These are phyloP conservation scores for Dicyrtomina minuta DNA, from an alignment of 2,888 invertebrate genomes.

Conservation along the genomic window DNA sequence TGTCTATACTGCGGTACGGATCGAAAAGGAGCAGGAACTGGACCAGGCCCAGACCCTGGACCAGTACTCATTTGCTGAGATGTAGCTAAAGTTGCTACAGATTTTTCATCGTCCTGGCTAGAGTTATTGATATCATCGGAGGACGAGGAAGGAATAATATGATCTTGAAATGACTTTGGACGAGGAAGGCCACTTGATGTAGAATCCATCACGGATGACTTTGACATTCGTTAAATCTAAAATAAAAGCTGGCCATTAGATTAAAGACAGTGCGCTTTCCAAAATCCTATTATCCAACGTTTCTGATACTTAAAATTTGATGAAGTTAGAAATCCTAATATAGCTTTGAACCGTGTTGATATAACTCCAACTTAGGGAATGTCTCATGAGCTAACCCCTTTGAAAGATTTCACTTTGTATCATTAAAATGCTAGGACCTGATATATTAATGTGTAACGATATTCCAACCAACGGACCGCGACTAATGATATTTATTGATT, in stretches of 20 bases:
- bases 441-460: too few species aligned
- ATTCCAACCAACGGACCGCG: too few species aligned
- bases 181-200: constrained; percentile 48
- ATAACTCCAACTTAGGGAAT: too few species aligned
- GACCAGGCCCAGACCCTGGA: constrained; percentile 34
- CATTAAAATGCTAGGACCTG: too few species aligned
- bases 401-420: too few species aligned
- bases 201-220: constrained; percentile 48
- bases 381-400: too few species aligned
- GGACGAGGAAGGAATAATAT: constrained; percentile 9
- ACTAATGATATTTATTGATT: too few species aligned
- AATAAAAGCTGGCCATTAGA: neutral
- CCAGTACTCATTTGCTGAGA: constrained; percentile 44
- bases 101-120: constrained; percentile 40
- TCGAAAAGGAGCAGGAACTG: constrained; percentile 44
- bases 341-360: too few species aligned
- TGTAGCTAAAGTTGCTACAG: constrained; percentile 47
- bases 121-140: constrained; percentile 6
- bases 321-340: too few species aligned
- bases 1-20: constrained; percentile 43
- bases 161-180: constrained; percentile 36
- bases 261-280: neutral
- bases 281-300: neutral
- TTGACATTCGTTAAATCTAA: constrained; percentile 41
- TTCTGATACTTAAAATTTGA: neutral